Base-by-base conservation (phyloP, 1,140 invertebrate genomes). In the Caenorhabditis inopinata region DNA sequence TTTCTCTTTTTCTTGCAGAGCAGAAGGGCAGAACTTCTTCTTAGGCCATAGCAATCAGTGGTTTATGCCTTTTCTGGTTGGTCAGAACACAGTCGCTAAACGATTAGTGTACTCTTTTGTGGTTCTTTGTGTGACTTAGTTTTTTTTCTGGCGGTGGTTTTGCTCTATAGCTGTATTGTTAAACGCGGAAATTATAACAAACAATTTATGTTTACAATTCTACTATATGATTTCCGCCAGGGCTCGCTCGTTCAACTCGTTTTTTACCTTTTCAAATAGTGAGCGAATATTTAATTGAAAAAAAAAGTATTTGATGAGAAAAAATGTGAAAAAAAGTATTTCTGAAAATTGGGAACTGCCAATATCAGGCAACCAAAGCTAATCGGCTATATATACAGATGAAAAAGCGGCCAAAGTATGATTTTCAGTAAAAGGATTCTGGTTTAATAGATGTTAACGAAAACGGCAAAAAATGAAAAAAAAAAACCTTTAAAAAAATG, bases 161-260 rank as follows among this genome's bases (percentile, higher is more conserved):
- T 51, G n/a, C 48, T 51, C 18, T 4, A 51, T 7, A 32, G 1
- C 23, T 51, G 21, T 5, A 51, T 58, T 29, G 25, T 32, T 16
- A 21, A 21, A 18, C 11, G n/a, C 9, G n/a, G 3, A 29, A 68
- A 68, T 32, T 68, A 68, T 68, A 68, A 68, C 32, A 68, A 68
- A 68, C 58, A 68, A 68, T 58, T 58, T 58, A 42, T 68, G 58
- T 68, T 68, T 29, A 68, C 58, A 18, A 68, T 68, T 38, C n/a
- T 14, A 25, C 49, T 48, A 48, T 48, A 18, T 25, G 49, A 25
- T 51, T 21, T 51, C 23, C 49, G n/a, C 9, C 6, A 14, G 25
- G 51, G 12, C 38, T 42, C 27, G 51, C 51, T 58, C 32, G 58
- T 68, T 68, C 35, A 68, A 68, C 32, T 42, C 32, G 32, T 42